Evolutionary conservation across 2,797 vertebrate species (phyloP), one percentile per base, ranked within the genome.

Genomic region (Gymnopithys bicolor): DNA sequence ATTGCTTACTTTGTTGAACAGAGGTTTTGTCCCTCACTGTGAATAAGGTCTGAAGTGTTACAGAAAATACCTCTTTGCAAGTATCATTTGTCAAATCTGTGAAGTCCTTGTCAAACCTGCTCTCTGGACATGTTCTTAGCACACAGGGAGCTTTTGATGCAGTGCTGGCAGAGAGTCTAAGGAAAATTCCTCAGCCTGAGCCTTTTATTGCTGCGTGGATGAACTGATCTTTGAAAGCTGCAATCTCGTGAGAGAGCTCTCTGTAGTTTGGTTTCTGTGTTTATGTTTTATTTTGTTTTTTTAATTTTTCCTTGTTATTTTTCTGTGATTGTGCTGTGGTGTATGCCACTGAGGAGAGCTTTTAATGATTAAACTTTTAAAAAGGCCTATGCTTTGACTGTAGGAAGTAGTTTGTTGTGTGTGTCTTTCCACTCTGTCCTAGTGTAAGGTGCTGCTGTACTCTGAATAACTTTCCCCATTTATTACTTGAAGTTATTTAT

Each of bases 171-270:
- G 56, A 80, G 37, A 11, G 35, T 93, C 51, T 35, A 88, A 93
- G 91, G 94, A 94, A 97, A 95, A 94, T 96, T 97, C 79, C 94
- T 95, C 35, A 52, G 89, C 80, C 77, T 58, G 92, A 95, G 63
- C 95, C 83, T 95, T 91, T 98, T 98, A 97, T 82, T 98, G 97
- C 97, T 98, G 97, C 87, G 14, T 87, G 86, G 88, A 90, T 98
- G 97, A 96, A 91, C 97, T 94, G 93, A 89, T 97, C 94, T 95
- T 94, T 94, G 55, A 94, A 97, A 96, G 92, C 27, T 91, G 90
- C 92, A 91, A 84, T 94, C 85, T 94, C 9, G 1, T 87, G 85
- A 95, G 91, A 94, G 68, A n/a, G 45, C 41, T 85, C 69, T 95
- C 32, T 89, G 8, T 64, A 85, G 63, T 77, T 43, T 81, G 55